phyloP scores from a whole-genome alignment of 2,888 invertebrate species.

The Lithophane ornitopus region DNA sequence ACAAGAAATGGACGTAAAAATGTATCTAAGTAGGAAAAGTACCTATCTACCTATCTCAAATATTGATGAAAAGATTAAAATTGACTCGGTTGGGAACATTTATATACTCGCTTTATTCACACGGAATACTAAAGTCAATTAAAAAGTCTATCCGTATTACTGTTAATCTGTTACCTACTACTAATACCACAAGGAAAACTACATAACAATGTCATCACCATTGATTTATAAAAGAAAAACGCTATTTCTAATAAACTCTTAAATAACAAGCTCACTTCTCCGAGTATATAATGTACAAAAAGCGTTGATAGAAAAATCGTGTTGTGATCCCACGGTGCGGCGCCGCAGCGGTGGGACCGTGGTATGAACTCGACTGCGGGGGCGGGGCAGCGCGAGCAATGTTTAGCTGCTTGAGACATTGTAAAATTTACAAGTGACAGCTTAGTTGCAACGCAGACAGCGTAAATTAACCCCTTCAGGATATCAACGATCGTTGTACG shows the following conservation, averaged over 20 bases:
- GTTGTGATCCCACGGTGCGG: conserved; percentile 35
- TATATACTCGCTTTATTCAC: background rate
- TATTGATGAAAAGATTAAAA: background rate
- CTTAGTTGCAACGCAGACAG: conserved; percentile 23
- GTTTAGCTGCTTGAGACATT: conserved; percentile 18
- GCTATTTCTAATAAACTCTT: conserved; percentile 35
- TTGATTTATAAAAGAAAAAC: conserved; percentile 20
- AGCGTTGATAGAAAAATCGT: conserved; percentile 27
- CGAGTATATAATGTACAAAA: conserved; percentile 27
- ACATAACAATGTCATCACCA: conserved; percentile 3
- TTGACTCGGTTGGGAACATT: background rate
- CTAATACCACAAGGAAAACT: background rate
- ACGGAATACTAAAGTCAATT: background rate
- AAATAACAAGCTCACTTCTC: conserved; percentile 25
- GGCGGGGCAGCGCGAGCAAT: conserved; percentile 19
- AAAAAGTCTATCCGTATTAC: background rate
- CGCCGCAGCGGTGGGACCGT: background rate
- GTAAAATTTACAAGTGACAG: conserved; percentile 37
- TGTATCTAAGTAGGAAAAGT: background rate
- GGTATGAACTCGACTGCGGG: conserved; percentile 8
- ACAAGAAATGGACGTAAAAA: background rate
- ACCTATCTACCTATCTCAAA: background rate
- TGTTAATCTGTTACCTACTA: background rate
- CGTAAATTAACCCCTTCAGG: conserved; percentile 39
- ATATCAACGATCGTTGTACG: conserved; percentile 2